These are phyloP conservation scores for Chiroxiphia lanceolata DNA, from an alignment of 2,797 vertebrate genomes.

Conservation along the genomic window DNA sequence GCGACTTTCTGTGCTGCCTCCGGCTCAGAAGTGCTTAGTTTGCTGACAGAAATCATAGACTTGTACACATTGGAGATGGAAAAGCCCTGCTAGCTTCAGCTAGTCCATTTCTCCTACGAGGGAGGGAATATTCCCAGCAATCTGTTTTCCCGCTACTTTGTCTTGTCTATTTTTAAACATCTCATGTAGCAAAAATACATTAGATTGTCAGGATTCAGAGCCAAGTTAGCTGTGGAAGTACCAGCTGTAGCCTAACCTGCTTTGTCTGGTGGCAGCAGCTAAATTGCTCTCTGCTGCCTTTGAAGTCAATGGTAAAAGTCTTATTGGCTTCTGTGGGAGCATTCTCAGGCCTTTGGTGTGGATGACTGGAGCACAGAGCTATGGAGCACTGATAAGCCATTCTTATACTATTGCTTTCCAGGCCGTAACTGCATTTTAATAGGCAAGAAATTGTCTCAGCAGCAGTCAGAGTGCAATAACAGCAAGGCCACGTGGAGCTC, in stretches of 20 bases:
- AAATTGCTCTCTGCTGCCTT: constrained; percentile 60
- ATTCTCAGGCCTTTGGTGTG: constrained; percentile 46
- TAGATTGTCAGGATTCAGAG: constrained; percentile 51
- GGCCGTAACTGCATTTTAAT: constrained; percentile 63
- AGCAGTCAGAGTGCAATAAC: constrained; percentile 61
- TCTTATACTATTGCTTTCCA: constrained; percentile 35
- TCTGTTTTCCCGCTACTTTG: constrained; percentile 50
- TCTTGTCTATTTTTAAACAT: constrained; percentile 66
- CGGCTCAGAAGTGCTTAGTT: constrained; percentile 47
- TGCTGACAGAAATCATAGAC: constrained; percentile 61
- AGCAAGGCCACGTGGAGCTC: constrained; percentile 20
- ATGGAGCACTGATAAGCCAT: constrained; percentile 58
- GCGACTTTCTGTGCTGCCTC: constrained; percentile 39
- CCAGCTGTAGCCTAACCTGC: constrained; percentile 68
- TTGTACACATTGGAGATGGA: constrained; percentile 29
- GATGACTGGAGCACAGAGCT: constrained; percentile 61
- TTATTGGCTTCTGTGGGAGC: constrained; percentile 64
- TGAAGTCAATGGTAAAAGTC: constrained; percentile 66
- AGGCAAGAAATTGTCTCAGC: constrained; percentile 71
- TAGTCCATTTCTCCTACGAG: constrained; percentile 54
- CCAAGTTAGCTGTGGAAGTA: constrained; percentile 60
- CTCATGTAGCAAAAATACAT: constrained; percentile 49
- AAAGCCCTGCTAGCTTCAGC: constrained; percentile 60
- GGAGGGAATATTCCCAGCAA: constrained; percentile 46
- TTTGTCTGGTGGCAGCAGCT: constrained; percentile 64